Conservation (phyloP, 2,113 vertebrate species). For the Edolisoma coerulescens region DNA sequence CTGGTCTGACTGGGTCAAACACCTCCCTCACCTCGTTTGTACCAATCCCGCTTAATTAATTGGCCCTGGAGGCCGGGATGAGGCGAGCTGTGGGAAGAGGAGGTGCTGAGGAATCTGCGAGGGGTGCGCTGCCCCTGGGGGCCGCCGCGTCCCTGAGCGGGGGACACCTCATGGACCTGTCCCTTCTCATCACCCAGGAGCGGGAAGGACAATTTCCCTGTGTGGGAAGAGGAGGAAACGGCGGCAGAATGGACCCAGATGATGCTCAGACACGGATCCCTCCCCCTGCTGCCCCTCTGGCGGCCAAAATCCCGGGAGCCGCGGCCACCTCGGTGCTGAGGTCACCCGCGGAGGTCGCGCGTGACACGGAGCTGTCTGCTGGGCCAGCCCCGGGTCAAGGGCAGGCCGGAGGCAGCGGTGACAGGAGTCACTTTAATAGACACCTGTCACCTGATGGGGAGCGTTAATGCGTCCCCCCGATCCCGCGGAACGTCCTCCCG, state of each 20-base stretch:
- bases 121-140: neutral
- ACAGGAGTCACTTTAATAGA: constrained; percentile 15
- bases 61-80: neutral
- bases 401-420: neutral
- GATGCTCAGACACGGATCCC: neutral
- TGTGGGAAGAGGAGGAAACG: rapidly evolving
- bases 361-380: neutral
- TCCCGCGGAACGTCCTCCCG: neutral
- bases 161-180: rapidly evolving
- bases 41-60: neutral
- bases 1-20: neutral
- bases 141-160: rapidly evolving
- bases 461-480: neutral
- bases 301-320: neutral
- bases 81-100: neutral
- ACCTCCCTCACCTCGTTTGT: neutral
- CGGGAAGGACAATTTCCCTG: neutral
- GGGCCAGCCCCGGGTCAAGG: neutral
- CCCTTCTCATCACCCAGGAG: neutral
- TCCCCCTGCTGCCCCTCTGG: neutral
- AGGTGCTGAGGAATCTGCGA: neutral
- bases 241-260: rapidly evolving
- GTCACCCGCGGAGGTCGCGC: neutral
- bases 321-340: neutral
- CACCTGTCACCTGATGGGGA: constrained; percentile 16